Conservation (phyloP, 2,888 invertebrate genomes). For the Hermaeophaga mercurialis region DNA sequence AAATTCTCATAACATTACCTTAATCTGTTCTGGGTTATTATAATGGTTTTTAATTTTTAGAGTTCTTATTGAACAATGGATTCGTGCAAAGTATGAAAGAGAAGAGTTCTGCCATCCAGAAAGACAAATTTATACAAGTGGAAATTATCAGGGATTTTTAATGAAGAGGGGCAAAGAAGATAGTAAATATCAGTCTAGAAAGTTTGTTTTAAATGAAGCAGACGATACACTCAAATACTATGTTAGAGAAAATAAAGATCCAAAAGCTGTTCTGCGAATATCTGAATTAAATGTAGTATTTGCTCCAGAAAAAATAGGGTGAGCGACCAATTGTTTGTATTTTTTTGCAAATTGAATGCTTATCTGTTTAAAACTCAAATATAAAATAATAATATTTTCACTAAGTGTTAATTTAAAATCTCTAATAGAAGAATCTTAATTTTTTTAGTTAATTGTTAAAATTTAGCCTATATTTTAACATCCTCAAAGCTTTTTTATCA, state of each 20-base stretch:
- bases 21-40: no score
- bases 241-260: slow-evolving; percentile 76
- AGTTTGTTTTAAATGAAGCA: slow-evolving; percentile 80
- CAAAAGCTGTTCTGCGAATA: slow-evolving; percentile 80
- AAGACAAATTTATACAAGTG: slow-evolving; percentile 78
- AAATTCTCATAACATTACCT: no score
- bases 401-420: no score
- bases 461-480: no score
- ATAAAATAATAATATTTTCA: no score
- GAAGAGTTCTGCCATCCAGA: slow-evolving; percentile 85
- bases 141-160: slow-evolving; percentile 82
- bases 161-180: slow-evolving; percentile 91
- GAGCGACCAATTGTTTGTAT: neutral
- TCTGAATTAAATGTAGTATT: slow-evolving; percentile 85
- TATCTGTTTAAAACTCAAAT: no score
- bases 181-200: slow-evolving; percentile 79
- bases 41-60: no score
- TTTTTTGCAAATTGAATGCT: no score
- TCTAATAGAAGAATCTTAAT: no score
- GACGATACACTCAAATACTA: slow-evolving; percentile 82
- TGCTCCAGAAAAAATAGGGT: slow-evolving; percentile 80
- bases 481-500: no score
- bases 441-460: no score
- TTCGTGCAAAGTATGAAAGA: slow-evolving; percentile 86
- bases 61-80: slow-evolving; percentile 88